phyloP scores from a whole-genome alignment of 2,113 vertebrate species.

The Lates calcarifer region DNA sequence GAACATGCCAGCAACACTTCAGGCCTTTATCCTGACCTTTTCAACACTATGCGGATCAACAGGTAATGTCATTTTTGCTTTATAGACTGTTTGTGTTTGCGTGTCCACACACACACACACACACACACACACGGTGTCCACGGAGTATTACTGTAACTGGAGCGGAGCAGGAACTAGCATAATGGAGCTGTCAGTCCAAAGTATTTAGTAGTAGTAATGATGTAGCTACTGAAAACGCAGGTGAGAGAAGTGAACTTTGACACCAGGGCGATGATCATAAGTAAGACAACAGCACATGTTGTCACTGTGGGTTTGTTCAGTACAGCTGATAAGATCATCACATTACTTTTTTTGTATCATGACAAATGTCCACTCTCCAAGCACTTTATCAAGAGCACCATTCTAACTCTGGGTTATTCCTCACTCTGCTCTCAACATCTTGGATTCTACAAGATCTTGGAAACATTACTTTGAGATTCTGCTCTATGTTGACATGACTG shows the following conservation, averaged over 20 bases:
- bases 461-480: no score
- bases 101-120: no score
- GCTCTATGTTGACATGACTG: no score
- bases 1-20: background rate
- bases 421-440: no score
- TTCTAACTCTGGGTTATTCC: no score
- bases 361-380: background rate
- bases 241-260: background rate
- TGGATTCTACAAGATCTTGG: no score
- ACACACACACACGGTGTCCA: no score
- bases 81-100: background rate
- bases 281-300: background rate
- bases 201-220: no score
- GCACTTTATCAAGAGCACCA: background rate
- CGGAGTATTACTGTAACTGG: background rate
- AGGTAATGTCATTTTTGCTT: conserved; percentile 37
- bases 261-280: background rate
- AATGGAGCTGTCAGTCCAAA: no score
- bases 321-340: background rate
- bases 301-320: background rate
- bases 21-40: conserved; percentile 16
- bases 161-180: background rate
- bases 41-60: background rate
- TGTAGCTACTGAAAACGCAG: no score
- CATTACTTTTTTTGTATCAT: background rate